Evolutionary conservation across 2,888 invertebrate genomes (phyloP).

Genomic region (Holacanthella duospinosa): DNA sequence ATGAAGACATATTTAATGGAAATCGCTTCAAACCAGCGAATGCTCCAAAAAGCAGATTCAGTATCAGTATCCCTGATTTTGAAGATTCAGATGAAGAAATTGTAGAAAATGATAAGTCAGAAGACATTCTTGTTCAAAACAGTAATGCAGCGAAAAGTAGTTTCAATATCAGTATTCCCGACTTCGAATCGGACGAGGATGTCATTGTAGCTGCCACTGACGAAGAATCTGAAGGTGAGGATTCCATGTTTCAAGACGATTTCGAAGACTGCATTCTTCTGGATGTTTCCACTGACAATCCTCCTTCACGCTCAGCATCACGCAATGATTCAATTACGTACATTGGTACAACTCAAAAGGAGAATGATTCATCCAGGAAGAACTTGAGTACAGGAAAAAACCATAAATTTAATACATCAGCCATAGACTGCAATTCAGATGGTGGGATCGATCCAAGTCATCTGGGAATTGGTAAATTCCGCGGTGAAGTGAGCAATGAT

Average conservation of each 20-base stretch:
- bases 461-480: constrained; percentile 47
- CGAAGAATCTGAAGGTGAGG: too few relatives aligned
- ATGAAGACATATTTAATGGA: too few relatives aligned
- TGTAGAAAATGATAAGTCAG: too few relatives aligned
- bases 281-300: too few relatives aligned
- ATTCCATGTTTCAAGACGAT: neutral
- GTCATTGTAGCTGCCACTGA: neutral
- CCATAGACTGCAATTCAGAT: constrained; percentile 9
- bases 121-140: too few relatives aligned
- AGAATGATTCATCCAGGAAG: neutral
- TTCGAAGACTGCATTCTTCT: neutral
- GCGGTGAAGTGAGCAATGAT: constrained; percentile 54
- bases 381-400: neutral
- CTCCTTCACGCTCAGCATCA: too few relatives aligned
- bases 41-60: neutral
- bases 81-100: too few relatives aligned
- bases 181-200: constrained; percentile 1
- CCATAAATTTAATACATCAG: neutral
- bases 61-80: neutral
- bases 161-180: neutral
- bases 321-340: neutral
- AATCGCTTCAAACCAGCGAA: too few relatives aligned
- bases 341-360: neutral
- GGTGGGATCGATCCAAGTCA: constrained; percentile 20
- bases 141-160: neutral